Base-by-base conservation (phyloP, 2,888 invertebrate genomes). In the Eupithecia tripunctaria region DNA sequence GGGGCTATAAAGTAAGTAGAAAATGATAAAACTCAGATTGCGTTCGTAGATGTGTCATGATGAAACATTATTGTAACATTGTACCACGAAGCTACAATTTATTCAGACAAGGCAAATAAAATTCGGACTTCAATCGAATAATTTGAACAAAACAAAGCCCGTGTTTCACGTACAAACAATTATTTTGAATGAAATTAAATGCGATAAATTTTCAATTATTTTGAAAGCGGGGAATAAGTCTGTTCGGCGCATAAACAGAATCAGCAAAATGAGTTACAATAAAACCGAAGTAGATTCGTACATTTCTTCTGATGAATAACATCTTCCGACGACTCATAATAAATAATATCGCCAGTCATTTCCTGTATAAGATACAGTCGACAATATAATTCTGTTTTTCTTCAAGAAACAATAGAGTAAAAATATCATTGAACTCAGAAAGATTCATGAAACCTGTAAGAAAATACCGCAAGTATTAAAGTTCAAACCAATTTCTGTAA, bases 21-120 rank as follows among this genome's bases (percentile, higher is more conserved):
- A 75, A 79, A 85, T 84, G 85, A 89, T 89, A 88, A 85, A 86
- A 87, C 85, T 85, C 84, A 84, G 87, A 88, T 89, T 86, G 85
- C 86, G 84, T 86, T 82, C 79, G 76, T 76, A 78, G 82, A 88
- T 87, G 86, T 89, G 89, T 86, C 81, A 75, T 78, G 81, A 85
- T 86, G 38, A 86, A 85, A 84, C 81, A 63, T 64, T 36, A 38
- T 38, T 64, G 64, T 64, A 41, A 64, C 64, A 62, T 21, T 60
- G 15, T 60, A 60, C 8, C 27, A 60, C 29, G 18, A 29, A 60
- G 60, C 8, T 29, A 82, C 70, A 60, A 60, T 29, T 60, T 64
- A 38, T 67, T 70, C 18, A 62, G 62, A 60, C 41, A 60, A 38
- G 64, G 62, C 32, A 56, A 56, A 63, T 63, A 63, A 63, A 60